phyloP scores from a whole-genome alignment of 2,113 vertebrate genomes.

The Elephas maximus region DNA sequence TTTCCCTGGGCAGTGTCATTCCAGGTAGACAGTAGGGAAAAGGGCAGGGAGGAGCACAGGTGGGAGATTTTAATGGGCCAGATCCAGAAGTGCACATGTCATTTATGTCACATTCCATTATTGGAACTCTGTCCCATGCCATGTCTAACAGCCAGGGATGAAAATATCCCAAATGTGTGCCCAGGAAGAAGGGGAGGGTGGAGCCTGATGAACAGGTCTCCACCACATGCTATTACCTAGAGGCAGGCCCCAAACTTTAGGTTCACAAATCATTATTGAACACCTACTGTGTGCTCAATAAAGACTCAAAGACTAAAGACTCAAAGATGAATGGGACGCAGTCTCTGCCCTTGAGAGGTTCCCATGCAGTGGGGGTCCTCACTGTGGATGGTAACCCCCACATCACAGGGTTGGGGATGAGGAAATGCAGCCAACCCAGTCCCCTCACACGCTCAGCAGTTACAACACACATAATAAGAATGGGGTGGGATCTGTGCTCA shows the following conservation, averaged over 20 bases:
- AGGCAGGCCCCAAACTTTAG: background rate
- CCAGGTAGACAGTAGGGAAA: background rate
- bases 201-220: background rate
- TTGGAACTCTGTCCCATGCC: background rate
- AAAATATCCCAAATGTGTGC: background rate
- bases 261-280: background rate
- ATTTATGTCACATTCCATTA: background rate
- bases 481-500: background rate
- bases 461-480: background rate
- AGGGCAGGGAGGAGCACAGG: accelerated
- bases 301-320: background rate
- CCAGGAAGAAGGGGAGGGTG: background rate
- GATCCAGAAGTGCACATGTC: background rate
- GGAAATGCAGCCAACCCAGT: background rate
- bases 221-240: background rate
- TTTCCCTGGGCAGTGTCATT: background rate
- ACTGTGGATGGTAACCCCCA: background rate
- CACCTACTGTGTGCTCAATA: background rate
- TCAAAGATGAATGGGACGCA: background rate
- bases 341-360: background rate
- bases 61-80: background rate
- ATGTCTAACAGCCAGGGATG: background rate
- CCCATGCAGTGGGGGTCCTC: background rate
- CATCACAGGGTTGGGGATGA: background rate
- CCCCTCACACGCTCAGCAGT: accelerated